Evolutionary conservation across 2,888 invertebrate genomes (phyloP).

Genomic region (Phorcus lineatus): DNA sequence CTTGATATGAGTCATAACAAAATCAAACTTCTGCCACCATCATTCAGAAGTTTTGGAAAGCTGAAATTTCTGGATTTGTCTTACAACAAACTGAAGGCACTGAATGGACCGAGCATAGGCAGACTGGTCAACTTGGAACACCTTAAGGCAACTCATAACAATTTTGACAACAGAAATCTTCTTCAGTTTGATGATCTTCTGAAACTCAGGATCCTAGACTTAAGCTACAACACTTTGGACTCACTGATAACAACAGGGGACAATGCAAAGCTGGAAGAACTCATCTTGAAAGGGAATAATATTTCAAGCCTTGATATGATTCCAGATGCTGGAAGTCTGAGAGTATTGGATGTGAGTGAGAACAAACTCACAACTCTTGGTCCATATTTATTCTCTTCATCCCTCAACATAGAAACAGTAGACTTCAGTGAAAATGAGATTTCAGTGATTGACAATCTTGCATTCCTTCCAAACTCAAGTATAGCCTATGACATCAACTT

Average conservation of each 20-base stretch:
- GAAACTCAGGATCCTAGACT: slow-evolving; percentile 38
- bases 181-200: slow-evolving; percentile 26
- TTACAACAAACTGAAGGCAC: slow-evolving; percentile 23
- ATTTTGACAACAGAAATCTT: slow-evolving; percentile 16
- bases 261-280: not conserved
- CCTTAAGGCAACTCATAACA: slow-evolving; percentile 46
- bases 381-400: slow-evolving; percentile 57
- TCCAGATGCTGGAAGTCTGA: slow-evolving; percentile 16
- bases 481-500: slow-evolving; percentile 56
- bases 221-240: slow-evolving; percentile 46
- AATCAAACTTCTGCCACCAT: slow-evolving; percentile 24
- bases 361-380: slow-evolving; percentile 56
- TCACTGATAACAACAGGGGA: slow-evolving; percentile 18
- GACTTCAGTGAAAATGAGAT: slow-evolving; percentile 68
- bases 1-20: slow-evolving; percentile 54
- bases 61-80: slow-evolving; percentile 29
- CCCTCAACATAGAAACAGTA: slow-evolving; percentile 51
- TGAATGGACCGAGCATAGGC: slow-evolving; percentile 34
- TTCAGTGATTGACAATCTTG: slow-evolving; percentile 48
- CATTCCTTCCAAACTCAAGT: slow-evolving; percentile 63
- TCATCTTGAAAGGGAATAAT: slow-evolving; percentile 10
- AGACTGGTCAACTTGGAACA: slow-evolving; percentile 31
- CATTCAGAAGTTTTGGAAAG: slow-evolving; percentile 19
- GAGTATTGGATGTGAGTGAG: slow-evolving; percentile 45
- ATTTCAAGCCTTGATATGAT: slow-evolving; percentile 10